These are phyloP conservation scores for Elymnias hypermnestra DNA, from an alignment of 1,140 invertebrate species.

Conservation along the genomic window DNA sequence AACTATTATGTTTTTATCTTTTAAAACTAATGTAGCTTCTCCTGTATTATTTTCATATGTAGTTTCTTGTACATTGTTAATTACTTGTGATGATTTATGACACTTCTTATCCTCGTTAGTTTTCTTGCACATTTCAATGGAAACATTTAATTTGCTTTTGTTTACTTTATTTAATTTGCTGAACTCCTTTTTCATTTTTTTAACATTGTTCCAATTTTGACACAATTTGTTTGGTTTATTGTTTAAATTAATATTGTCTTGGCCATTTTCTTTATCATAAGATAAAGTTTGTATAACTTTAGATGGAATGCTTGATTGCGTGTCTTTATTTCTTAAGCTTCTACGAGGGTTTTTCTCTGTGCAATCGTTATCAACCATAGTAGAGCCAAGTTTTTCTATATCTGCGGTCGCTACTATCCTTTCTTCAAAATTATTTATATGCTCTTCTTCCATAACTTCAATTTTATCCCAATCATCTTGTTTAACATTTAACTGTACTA, in stretches of 20 bases:
- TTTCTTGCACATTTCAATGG: slow-evolving; percentile 55
- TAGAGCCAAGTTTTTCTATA: slow-evolving; percentile 35
- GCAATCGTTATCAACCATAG: slow-evolving; percentile 32
- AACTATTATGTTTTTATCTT: no score
- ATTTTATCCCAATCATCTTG: slow-evolving; percentile 68
- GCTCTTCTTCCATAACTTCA: slow-evolving; percentile 41
- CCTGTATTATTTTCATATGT: no score
- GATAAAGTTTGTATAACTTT: slow-evolving; percentile 10
- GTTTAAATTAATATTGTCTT: slow-evolving; percentile 28
- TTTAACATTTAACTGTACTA: slow-evolving; percentile 26
- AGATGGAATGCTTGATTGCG: slow-evolving; percentile 20
- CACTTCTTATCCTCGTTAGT: no score
- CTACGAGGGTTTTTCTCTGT: slow-evolving; percentile 45
- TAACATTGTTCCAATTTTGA: slow-evolving; percentile 57
- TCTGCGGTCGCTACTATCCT: slow-evolving; percentile 40
- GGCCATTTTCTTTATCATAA: slow-evolving; percentile 29
- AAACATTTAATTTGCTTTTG: slow-evolving; percentile 61
- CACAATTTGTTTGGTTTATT: slow-evolving; percentile 24
- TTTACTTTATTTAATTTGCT: slow-evolving; percentile 55
- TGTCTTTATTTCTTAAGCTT: slow-evolving; percentile 49
- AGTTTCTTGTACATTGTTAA: no score
- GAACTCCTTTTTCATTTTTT: slow-evolving; percentile 63
- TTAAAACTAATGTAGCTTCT: no score
- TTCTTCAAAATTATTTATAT: slow-evolving; percentile 41
- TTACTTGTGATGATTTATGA: no score